Conservation (phyloP, 2,888 invertebrate species). For the Aspidapion aeneum region DNA sequence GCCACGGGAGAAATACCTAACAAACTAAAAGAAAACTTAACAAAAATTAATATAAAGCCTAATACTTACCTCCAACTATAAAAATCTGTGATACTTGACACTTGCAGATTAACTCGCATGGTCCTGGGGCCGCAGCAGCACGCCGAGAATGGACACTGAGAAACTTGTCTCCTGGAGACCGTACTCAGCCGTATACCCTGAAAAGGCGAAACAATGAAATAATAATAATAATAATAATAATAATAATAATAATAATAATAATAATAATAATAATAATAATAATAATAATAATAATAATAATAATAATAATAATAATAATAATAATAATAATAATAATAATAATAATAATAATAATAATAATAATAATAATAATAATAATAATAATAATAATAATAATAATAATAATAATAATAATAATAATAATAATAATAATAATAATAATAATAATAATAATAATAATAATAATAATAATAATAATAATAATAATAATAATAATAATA, state of each 20-base stretch:
- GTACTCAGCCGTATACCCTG: not conserved
- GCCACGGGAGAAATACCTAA: not conserved
- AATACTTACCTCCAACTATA: not conserved
- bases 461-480: slow-evolving; percentile 9
- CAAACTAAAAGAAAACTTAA: not conserved
- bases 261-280: slow-evolving; percentile 8
- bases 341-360: slow-evolving; percentile 9
- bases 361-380: slow-evolving; percentile 9
- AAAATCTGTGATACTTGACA: not conserved
- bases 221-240: not conserved
- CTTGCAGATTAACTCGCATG: not conserved
- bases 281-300: slow-evolving; percentile 9
- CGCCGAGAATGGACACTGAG: not conserved
- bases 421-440: slow-evolving; percentile 9
- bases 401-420: slow-evolving; percentile 9
- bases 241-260: not conserved
- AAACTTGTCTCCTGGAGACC: not conserved
- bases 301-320: slow-evolving; percentile 9
- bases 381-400: slow-evolving; percentile 9
- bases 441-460: slow-evolving; percentile 9
- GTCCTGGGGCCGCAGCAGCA: not conserved
- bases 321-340: slow-evolving; percentile 9
- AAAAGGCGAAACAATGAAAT: not conserved
- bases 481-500: slow-evolving; percentile 6
- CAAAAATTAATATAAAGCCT: not conserved